These are phyloP conservation scores for Himalopsyche anomala DNA, from an alignment of 2,888 invertebrate species.

Conservation along the genomic window DNA sequence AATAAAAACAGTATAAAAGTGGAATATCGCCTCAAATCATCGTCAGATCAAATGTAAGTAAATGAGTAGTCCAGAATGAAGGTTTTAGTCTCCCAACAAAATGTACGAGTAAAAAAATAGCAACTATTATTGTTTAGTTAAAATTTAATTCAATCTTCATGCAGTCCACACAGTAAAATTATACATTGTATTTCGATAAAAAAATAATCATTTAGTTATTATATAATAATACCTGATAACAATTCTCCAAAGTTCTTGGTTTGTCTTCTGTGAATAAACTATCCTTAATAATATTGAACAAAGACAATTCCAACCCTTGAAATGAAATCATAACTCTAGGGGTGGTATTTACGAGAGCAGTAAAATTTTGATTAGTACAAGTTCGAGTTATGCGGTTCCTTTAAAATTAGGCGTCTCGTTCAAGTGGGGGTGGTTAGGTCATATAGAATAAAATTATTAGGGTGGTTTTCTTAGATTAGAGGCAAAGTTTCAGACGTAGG, in stretches of 20 bases:
- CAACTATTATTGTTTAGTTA: too few species aligned
- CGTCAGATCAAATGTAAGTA: too few species aligned
- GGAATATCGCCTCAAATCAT: too few species aligned
- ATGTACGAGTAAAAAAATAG: too few species aligned
- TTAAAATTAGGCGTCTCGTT: constrained; percentile 42
- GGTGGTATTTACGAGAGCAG: constrained; percentile 33
- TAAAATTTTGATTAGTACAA: constrained; percentile 42
- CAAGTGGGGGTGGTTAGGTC: constrained; percentile 33
- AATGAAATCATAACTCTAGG: constrained; percentile 37
- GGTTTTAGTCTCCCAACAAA: too few species aligned
- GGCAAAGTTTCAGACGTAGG: not conserved
- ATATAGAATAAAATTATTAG: constrained; percentile 42
- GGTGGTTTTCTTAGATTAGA: constrained; percentile 26
- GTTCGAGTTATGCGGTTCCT: constrained; percentile 43
- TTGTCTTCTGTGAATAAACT: constrained; percentile 27
- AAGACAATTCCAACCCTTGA: constrained; percentile 41
- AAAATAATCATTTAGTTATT: too few species aligned
- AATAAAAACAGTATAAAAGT: too few species aligned
- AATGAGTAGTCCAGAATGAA: too few species aligned
- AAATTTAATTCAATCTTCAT: too few species aligned
- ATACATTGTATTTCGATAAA: too few species aligned
- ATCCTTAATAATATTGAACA: constrained; percentile 13
- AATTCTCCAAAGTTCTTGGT: not conserved
- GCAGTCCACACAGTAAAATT: too few species aligned
- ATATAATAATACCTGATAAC: too few species aligned